phyloP scores from a whole-genome alignment of 1,140 invertebrate genomes.

The Agraylea sexmaculata region DNA sequence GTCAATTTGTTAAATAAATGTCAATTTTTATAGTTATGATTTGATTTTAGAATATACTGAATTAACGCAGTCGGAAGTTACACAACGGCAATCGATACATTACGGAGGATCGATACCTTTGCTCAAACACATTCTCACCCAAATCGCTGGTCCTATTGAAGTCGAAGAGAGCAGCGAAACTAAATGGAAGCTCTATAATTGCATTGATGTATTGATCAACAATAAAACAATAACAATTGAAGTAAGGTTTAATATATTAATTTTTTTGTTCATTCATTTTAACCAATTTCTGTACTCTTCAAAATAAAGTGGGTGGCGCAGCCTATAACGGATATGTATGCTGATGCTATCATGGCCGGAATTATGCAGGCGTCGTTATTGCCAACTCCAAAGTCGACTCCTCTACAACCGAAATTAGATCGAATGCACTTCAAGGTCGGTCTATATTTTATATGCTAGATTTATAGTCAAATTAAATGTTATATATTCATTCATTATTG shows the following conservation, averaged over 20 bases:
- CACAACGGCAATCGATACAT: conserved; percentile 79
- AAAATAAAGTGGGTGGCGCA: conserved; percentile 75
- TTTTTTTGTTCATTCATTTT: conserved; percentile 3
- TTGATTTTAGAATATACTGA: conserved; percentile 80
- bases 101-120: conserved; percentile 69
- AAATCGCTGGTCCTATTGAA: conserved; percentile 73
- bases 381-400: conserved; percentile 45
- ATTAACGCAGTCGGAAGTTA: conserved; percentile 83
- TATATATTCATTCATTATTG: too few species aligned
- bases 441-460: too few species aligned
- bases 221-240: conserved; percentile 75
- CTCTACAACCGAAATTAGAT: conserved; percentile 58
- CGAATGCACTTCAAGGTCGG: conserved; percentile 71
- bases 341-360: conserved; percentile 83
- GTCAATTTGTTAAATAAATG: conserved; percentile 23
- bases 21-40: conserved; percentile 4
- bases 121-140: conserved; percentile 71
- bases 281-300: background rate
- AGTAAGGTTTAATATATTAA: conserved; percentile 29
- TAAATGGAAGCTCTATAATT: conserved; percentile 63
- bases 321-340: conserved; percentile 95
- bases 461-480: too few species aligned
- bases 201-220: conserved; percentile 74
- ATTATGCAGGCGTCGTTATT: conserved; percentile 64
- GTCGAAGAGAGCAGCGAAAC: conserved; percentile 53